Conservation (phyloP, 2,797 vertebrate species). For the Carcharodon carcharias region DNA sequence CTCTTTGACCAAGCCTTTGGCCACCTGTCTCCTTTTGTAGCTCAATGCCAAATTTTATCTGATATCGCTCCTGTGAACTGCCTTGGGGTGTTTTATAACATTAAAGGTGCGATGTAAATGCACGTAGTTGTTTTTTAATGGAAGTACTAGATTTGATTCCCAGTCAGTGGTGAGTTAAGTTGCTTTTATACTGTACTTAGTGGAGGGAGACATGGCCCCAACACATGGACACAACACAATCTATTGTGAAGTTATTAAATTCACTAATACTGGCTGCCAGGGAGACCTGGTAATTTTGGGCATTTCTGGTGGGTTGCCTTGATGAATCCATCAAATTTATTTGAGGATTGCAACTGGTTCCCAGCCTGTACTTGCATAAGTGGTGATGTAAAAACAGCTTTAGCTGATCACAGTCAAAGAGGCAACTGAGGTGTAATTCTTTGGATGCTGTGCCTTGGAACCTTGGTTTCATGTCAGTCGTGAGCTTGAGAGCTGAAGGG, state of each 20-base stretch:
- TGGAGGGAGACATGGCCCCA: not conserved
- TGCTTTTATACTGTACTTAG: not conserved
- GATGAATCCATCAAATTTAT: not conserved
- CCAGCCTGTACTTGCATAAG: not conserved
- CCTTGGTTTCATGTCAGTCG: not conserved
- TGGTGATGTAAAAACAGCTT: not conserved
- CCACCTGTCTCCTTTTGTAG: not conserved
- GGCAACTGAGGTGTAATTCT: not conserved
- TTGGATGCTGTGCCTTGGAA: not conserved
- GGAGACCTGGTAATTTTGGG: not conserved
- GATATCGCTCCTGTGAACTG: not conserved
- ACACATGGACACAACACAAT: not conserved
- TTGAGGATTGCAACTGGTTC: not conserved
- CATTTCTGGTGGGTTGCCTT: not conserved
- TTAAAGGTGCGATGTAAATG: not conserved
- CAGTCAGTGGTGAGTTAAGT: not conserved
- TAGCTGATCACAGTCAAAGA: not conserved
- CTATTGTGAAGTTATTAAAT: not conserved
- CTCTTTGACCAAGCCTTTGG: not conserved
- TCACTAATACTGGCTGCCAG: not conserved
- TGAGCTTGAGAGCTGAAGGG: not conserved
- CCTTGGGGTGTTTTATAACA: not conserved
- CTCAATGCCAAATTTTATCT: not conserved
- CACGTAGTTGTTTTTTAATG: not conserved
- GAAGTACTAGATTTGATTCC: not conserved